Conservation (phyloP, 2,113 vertebrate genomes). For the Anarrhichthys ocellatus region DNA sequence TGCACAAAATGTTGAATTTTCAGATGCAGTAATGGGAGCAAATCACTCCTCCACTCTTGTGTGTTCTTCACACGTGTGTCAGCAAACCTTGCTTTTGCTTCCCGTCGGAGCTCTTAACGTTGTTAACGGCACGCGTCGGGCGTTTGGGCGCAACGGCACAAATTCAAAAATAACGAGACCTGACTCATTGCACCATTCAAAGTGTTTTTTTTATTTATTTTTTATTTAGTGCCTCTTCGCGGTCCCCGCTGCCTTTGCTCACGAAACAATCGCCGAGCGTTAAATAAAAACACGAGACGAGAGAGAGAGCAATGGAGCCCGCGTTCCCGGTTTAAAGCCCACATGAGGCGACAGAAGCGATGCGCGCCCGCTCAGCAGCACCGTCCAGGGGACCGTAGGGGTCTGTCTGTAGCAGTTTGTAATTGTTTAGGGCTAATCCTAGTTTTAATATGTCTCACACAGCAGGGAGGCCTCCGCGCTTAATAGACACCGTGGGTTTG, state of each 20-base stretch:
- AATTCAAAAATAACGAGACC: conserved; percentile 64
- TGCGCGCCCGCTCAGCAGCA: conserved; percentile 7
- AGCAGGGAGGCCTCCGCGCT: conserved; percentile 66
- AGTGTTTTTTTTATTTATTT: conserved; percentile 75
- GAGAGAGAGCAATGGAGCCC: conserved; percentile 53
- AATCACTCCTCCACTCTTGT: conserved; percentile 30
- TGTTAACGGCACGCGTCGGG: conserved; percentile 54
- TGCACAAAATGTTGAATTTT: conserved; percentile 24
- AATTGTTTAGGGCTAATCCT: conserved; percentile 78
- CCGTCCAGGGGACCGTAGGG: conserved; percentile 14
- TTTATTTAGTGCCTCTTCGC: conserved; percentile 71
- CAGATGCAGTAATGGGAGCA: conserved; percentile 38
- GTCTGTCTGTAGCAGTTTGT: conserved; percentile 68
- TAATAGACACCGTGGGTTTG: conserved; percentile 72
- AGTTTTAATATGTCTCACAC: conserved; percentile 78
- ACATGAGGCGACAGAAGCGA: conserved; percentile 43
- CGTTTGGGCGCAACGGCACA: conserved; percentile 56
- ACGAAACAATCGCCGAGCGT: conserved; percentile 58
- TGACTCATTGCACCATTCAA: conserved; percentile 62
- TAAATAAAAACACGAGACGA: conserved; percentile 68
- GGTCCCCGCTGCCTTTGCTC: conserved; percentile 62
- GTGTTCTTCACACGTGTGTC: conserved; percentile 47
- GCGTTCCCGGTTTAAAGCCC: conserved; percentile 49
- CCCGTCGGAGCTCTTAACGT: conserved; percentile 50
- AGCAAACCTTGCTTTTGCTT: conserved; percentile 49